Conservation (phyloP, 2,113 vertebrate species). For the Reinhardtius hippoglossoides region DNA sequence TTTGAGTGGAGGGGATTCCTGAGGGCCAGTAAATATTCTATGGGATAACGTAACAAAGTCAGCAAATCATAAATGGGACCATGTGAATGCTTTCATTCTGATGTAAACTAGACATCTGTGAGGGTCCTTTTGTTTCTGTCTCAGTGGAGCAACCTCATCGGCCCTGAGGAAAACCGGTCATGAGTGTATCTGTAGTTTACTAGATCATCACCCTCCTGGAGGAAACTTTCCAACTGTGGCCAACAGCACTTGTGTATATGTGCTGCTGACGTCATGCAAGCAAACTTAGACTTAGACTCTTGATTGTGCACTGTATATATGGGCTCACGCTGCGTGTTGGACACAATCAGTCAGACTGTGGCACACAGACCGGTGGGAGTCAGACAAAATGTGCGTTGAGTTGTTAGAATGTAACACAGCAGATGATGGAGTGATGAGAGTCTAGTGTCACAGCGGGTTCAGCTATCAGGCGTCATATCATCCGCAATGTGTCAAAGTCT, state of each 20-base stretch:
- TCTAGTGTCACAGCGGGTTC: slow-evolving; percentile 26
- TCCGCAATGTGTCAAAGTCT: slow-evolving; percentile 1
- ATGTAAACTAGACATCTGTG: not conserved
- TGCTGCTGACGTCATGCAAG: not conserved
- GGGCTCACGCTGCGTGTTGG: not conserved
- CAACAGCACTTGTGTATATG: not conserved
- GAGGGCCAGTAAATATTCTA: too few species aligned
- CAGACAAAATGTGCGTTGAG: slow-evolving; percentile 1
- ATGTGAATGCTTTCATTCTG: not conserved
- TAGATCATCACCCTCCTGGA: slow-evolving; percentile 39
- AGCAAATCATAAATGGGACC: not conserved
- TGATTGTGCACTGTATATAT: not conserved
- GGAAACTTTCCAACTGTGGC: not conserved
- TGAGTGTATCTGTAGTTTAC: slow-evolving; percentile 9
- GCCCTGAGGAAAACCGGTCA: slow-evolving; percentile 10
- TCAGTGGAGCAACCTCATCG: not conserved
- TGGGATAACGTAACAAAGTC: too few species aligned
- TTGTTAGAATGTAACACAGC: slow-evolving; percentile 15
- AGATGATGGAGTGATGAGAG: slow-evolving; percentile 23
- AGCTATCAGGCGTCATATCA: slow-evolving; percentile 1
- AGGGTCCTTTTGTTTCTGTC: slow-evolving; percentile 6
- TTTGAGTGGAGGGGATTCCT: not conserved
- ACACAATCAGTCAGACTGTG: not conserved
- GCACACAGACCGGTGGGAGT: not conserved
- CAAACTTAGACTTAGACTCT: slow-evolving; percentile 2